These are phyloP conservation scores for Odontothrips loti DNA, from an alignment of 2,888 invertebrate species.

Conservation along the genomic window DNA sequence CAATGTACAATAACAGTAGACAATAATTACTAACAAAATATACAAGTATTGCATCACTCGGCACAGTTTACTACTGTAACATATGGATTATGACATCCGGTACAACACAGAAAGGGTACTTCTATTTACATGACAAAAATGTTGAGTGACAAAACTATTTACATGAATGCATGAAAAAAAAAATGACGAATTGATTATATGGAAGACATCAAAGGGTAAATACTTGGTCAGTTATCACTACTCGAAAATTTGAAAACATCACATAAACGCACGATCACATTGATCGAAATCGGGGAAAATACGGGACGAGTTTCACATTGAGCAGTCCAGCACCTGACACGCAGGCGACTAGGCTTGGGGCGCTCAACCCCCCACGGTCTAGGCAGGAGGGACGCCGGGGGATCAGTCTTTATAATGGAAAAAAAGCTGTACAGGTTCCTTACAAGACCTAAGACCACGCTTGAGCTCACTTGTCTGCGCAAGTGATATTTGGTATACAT, in stretches of 20 bases:
- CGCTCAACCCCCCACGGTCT: background rate
- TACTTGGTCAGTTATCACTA: conserved; percentile 21
- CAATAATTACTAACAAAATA: conserved; percentile 17
- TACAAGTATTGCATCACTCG: background rate
- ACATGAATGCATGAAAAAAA: no score
- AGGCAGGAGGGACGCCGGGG: background rate
- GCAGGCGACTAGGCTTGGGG: conserved; percentile 4
- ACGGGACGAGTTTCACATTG: conserved; percentile 8
- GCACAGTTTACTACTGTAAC: background rate
- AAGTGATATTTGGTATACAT: background rate
- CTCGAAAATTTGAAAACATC: background rate
- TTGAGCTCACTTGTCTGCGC: background rate
- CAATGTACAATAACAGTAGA: conserved; percentile 12
- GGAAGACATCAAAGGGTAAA: conserved; percentile 20
- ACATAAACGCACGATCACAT: background rate
- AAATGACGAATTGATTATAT: background rate
- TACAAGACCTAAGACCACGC: no score
- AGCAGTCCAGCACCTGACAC: conserved; percentile 17
- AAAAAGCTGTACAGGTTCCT: background rate
- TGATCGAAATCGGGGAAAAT: background rate
- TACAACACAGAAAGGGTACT: background rate
- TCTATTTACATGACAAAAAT: background rate
- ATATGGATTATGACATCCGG: background rate
- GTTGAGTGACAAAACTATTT: no score
- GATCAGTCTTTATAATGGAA: conserved; percentile 8